Percentiles rank a stretch among this genome's conserved stretches.
phyloP scores from a whole-genome alignment of 2,797 vertebrate species.

The Diceros bicornis region DNA sequence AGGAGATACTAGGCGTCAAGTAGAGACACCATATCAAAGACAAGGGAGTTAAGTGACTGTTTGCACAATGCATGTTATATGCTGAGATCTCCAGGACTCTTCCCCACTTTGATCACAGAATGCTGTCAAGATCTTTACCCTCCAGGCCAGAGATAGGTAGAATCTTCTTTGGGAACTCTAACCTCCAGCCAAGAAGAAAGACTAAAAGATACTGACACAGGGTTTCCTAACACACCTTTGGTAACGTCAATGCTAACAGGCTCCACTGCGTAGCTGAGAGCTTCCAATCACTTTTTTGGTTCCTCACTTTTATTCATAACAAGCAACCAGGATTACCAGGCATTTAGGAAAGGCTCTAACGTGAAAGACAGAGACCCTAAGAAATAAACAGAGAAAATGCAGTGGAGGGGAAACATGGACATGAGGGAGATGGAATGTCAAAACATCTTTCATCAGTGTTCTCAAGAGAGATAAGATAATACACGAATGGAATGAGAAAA shows the following conservation, averaged over 20 bases:
- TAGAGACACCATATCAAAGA: neutral
- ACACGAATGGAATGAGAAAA: slow-evolving; percentile 39
- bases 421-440: slow-evolving; percentile 8
- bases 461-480: slow-evolving; percentile 42
- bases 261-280: neutral
- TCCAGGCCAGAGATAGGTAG: neutral
- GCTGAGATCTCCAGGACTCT: neutral
- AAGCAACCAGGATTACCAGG: slow-evolving; percentile 23
- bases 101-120: neutral
- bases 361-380: slow-evolving; percentile 26
- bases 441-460: slow-evolving; percentile 65
- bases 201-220: neutral
- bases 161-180: neutral
- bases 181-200: slow-evolving; percentile 44
- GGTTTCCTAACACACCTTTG: neutral
- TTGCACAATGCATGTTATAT: neutral
- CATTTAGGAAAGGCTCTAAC: neutral
- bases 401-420: neutral
- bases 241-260: neutral
- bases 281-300: neutral
- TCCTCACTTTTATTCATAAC: slow-evolving; percentile 59
- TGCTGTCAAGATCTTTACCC: slow-evolving; percentile 4
- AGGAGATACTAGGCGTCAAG: neutral
- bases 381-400: slow-evolving; percentile 37
- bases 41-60: neutral